Conservation (phyloP, 2,797 vertebrate genomes). For the Acanthopagrus latus region DNA sequence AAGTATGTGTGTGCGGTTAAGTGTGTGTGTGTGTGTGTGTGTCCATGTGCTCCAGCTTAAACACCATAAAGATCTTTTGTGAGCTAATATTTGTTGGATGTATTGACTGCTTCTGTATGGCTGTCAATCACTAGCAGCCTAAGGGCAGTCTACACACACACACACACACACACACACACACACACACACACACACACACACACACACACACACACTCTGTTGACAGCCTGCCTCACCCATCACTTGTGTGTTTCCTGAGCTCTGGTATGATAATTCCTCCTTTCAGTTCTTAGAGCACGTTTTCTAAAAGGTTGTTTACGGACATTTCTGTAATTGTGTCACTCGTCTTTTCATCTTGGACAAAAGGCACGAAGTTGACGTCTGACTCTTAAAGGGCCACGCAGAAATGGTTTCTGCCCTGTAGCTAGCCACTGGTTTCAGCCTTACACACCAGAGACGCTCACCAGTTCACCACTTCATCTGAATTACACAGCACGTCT, state of each 20-base stretch:
- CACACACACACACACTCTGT: background rate
- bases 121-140: constrained; percentile 55
- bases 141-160: constrained; percentile 16
- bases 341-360: constrained; percentile 20
- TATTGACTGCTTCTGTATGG: constrained; percentile 43
- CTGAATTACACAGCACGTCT: no score
- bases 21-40: constrained; percentile 28
- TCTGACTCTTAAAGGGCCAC: constrained; percentile 22
- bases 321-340: constrained; percentile 31
- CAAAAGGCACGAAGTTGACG: background rate
- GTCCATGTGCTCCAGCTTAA: constrained; percentile 33
- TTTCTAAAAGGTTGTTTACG: constrained; percentile 48
- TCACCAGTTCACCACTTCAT: no score
- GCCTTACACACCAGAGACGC: no score
- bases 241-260: constrained; percentile 15
- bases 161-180: background rate
- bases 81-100: constrained; percentile 50
- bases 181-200: constrained; percentile 33
- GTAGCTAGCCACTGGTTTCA: no score
- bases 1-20: background rate
- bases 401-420: no score
- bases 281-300: constrained; percentile 47
- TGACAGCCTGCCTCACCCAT: constrained; percentile 41
- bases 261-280: constrained; percentile 70
- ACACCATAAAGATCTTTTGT: constrained; percentile 59